These are phyloP conservation scores for Palythoa caribaeorum DNA, from an alignment of 92 coral and sea anemone genomes.

Conservation along the genomic window DNA sequence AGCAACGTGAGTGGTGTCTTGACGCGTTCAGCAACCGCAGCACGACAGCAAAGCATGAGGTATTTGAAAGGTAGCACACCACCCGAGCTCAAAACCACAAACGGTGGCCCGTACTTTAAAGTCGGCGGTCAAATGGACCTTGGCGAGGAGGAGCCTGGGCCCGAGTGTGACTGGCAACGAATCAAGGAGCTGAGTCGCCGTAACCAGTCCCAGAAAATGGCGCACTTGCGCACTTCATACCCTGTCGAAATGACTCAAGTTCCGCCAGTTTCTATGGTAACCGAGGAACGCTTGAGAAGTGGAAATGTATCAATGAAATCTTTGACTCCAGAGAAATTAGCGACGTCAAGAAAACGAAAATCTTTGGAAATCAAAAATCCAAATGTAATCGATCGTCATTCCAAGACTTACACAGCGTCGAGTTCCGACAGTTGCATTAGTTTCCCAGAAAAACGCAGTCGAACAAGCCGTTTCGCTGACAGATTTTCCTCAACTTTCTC, in stretches of 20 bases:
- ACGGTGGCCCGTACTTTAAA: constrained; percentile 82
- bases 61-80: constrained; percentile 82
- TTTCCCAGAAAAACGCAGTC: constrained; percentile 66
- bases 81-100: constrained; percentile 84
- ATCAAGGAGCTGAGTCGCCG: constrained; percentile 90
- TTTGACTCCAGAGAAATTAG: constrained; percentile 51
- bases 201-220: constrained; percentile 80
- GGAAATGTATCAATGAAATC: constrained; percentile 51
- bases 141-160: constrained; percentile 77
- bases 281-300: constrained; percentile 66
- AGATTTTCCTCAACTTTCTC: constrained; percentile 69
- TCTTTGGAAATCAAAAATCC: constrained; percentile 42
- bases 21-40: constrained; percentile 61
- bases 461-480: constrained; percentile 66
- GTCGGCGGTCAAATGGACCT: constrained; percentile 76
- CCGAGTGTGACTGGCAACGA: constrained; percentile 86
- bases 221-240: constrained; percentile 96
- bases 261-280: constrained; percentile 65
- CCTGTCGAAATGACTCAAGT: constrained; percentile 93
- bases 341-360: constrained; percentile 71
- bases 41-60: constrained; percentile 87
- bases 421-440: constrained; percentile 71
- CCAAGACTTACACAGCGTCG: constrained; percentile 53
- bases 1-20: constrained; percentile 52
- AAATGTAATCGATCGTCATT: constrained; percentile 38